Base-by-base conservation (phyloP, 1,140 invertebrate species). In the Leguminivora glycinivorella region DNA sequence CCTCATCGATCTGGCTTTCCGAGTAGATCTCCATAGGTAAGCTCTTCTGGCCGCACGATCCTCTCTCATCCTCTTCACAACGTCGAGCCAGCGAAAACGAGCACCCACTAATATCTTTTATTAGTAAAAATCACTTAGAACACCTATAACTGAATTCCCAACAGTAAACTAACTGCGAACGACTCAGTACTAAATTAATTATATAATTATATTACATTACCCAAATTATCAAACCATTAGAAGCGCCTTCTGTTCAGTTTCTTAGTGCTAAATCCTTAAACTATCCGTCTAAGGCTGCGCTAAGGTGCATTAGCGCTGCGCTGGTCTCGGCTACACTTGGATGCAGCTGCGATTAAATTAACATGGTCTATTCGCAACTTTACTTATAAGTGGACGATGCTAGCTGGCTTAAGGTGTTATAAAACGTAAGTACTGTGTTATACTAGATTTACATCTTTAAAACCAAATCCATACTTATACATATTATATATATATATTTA, bases 261-360 rank as follows among this genome's bases (percentile, higher is more conserved):
- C 43, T 47, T 17, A 47, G 43, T n/a, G 43, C n/a, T 47, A 47
- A 47, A 1, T n/a, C 14, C 40, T 43, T n/a, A 43, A 43, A 43
- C 40, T n/a, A 17, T 43, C n/a, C n/a, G 40, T 43, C 5, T 17
- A 5, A 43, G 40, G 10, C 56, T 5, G 25, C 1, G 24, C 56
- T 60, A 60, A 60, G 24, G 52, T 56, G 56, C 56, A 58, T 29
- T 29, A 58, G 56, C 14, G 24, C 56, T 29, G 56, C 14, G 24
- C 56, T 29, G 56, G 22, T 60, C 56, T 60, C 56, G 12, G 25
- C 56, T 56, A 9, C 56, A 24, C 56, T 56, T 56, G 56, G 19
- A 56, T 14, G 14, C 9, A n/a, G 4, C 14, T 60, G 56, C 56
- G 29, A 29, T 60, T 60, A 60, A 26, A 60, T 60, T 26, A 60